phyloP scores from a whole-genome alignment of 2,797 vertebrate species.

The Adelosebastes latens region DNA sequence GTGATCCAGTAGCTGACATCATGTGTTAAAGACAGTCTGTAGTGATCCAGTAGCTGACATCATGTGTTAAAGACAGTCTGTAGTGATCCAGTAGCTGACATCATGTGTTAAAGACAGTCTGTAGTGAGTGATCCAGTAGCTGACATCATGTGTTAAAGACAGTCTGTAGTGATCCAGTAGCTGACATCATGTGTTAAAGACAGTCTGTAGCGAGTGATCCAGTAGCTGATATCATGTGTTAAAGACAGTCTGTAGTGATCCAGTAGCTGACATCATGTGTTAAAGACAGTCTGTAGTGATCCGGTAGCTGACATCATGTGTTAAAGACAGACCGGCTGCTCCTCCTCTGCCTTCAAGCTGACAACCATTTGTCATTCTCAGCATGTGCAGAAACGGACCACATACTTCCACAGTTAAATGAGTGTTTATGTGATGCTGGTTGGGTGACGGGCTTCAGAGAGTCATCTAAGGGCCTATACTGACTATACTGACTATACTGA shows the following conservation, averaged over 20 bases:
- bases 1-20: slow-evolving; percentile 6
- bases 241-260: neutral
- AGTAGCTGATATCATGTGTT: slow-evolving; percentile 8
- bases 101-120: neutral
- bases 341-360: slow-evolving; percentile 47
- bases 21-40: neutral
- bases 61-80: neutral
- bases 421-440: slow-evolving; percentile 9
- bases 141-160: slow-evolving; percentile 1
- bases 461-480: too few species aligned
- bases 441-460: neutral
- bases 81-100: neutral
- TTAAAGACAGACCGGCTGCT: slow-evolving; percentile 17
- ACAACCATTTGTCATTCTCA: slow-evolving; percentile 56
- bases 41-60: slow-evolving; percentile 2
- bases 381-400: slow-evolving; percentile 4
- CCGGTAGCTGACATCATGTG: neutral
- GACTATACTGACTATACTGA: too few species aligned
- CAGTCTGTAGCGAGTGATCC: neutral
- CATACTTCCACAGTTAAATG: neutral
- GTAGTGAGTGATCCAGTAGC: neutral
- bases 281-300: neutral
- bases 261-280: slow-evolving; percentile 8
- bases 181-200: slow-evolving; percentile 3
- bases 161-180: neutral